phyloP scores from a whole-genome alignment of 1,140 invertebrate genomes.

The Drosophila funebris region DNA sequence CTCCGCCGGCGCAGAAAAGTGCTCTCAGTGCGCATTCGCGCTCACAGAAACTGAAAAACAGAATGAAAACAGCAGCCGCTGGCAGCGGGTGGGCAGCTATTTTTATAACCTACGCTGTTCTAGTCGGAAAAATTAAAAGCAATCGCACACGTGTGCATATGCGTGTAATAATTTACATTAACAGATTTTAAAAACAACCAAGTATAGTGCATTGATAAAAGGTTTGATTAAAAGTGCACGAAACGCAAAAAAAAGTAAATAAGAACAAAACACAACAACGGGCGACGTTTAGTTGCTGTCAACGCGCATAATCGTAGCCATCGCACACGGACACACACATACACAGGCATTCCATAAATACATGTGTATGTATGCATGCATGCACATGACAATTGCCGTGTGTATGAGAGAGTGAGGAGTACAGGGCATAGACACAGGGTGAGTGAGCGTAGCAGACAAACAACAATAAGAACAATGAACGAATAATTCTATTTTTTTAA shows the following conservation, averaged over 20 bases:
- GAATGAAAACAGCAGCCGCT: conserved; percentile 51
- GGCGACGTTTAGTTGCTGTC: conserved; percentile 66
- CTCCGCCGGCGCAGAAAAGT: conserved; percentile 57
- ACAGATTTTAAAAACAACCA: conserved; percentile 1
- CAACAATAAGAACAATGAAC: conserved; percentile 40
- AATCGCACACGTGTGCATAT: conserved; percentile 29
- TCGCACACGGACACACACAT: conserved; percentile 44
- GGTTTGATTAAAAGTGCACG: background rate
- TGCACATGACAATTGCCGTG: conserved; percentile 17
- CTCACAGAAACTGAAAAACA: conserved; percentile 33
- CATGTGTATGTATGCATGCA: conserved; percentile 8
- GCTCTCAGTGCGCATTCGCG: conserved; percentile 72
- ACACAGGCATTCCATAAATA: background rate
- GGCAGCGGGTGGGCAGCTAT: conserved; percentile 64
- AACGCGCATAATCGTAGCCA: conserved; percentile 80
- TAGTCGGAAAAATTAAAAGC: conserved; percentile 51
- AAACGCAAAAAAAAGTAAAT: conserved; percentile 28
- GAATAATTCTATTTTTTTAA: conserved; percentile 6
- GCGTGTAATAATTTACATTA: conserved; percentile 22
- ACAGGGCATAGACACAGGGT: conserved; percentile 34
- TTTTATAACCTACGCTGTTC: conserved; percentile 53
- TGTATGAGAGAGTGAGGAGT: conserved; percentile 29
- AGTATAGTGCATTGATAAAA: conserved; percentile 15
- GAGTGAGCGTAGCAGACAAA: conserved; percentile 45
- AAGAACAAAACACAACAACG: conserved; percentile 33